Evolutionary conservation across 92 coral and sea anemone species (phyloP), one percentile per base, ranked within the genome.

Genomic region (Virgularia gustaviana): DNA sequence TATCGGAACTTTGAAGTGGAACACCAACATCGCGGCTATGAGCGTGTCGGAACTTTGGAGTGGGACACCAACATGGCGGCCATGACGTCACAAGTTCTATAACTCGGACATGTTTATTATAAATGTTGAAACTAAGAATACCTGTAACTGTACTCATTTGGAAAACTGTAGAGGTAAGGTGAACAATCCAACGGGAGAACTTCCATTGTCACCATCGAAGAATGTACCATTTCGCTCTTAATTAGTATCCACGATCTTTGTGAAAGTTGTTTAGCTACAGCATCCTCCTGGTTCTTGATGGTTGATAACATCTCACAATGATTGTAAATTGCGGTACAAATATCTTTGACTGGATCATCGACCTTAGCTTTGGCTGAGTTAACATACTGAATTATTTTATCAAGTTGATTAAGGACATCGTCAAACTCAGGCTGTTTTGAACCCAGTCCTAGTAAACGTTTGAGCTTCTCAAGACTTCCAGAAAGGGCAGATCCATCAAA

Each of bases 111-210:
- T n/a, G n/a, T n/a, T n/a, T n/a, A n/a, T n/a, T n/a, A n/a, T n/a
- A n/a, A n/a, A n/a, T n/a, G n/a, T n/a, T n/a, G n/a, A n/a, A n/a
- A n/a, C n/a, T n/a, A n/a, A n/a, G n/a, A n/a, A n/a, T n/a, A n/a
- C n/a, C 55, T 73, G 44, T 16, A 60, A 27, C 36, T 68, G 75
- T 68, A 68, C 31, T 4, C 31, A 3, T 29, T 39, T 47, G 85
- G 80, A 19, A 80, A 42, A 33, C 33, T 16, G 64, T 73, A 73
- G 56, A 80, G 42, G 32, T 80, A 80, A 2, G 85, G 85, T 12
- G 80, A 70, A 15, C 85, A 79, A 35, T 55, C 35, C 11, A 29
- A 31, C n/a, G 64, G 55, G 60, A 49, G 27, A 59, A 59, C 49
- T 9, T 34, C 51, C 27, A 20, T 49, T 51, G 75, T 61, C 47